Percentiles rank a stretch among this genome's conserved stretches.
Conservation (phyloP, 2,888 invertebrate genomes). For the Boloria selene region DNA sequence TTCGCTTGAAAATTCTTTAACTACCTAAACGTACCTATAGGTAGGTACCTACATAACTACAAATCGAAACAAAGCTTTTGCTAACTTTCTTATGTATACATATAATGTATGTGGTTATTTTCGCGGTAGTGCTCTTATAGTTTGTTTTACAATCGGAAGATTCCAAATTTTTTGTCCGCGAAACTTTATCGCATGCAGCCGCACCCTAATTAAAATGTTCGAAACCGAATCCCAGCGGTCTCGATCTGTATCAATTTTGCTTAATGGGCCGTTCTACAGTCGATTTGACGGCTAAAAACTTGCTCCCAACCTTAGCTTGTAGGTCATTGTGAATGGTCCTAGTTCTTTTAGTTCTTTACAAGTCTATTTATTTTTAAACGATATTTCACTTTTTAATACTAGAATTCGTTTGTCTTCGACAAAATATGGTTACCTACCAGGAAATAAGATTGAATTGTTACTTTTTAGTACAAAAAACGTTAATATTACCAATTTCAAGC, state of each 20-base stretch:
- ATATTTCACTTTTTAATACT: no score
- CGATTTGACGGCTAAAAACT: slow-evolving; percentile 46
- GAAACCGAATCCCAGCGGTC: slow-evolving; percentile 64
- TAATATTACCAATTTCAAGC: slow-evolving; percentile 18
- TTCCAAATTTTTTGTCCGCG: slow-evolving; percentile 43
- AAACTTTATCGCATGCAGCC: slow-evolving; percentile 56
- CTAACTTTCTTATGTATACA: slow-evolving; percentile 5
- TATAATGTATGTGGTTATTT: background rate
- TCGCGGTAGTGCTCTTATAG: slow-evolving; percentile 1
- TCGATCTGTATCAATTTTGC: slow-evolving; percentile 76
- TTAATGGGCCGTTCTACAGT: slow-evolving; percentile 71
- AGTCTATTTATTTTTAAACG: background rate
- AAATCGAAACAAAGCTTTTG: slow-evolving; percentile 3
- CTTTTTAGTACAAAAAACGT: background rate
- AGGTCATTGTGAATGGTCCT: slow-evolving; percentile 33
- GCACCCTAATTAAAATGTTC: slow-evolving; percentile 77
- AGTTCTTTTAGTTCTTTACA: slow-evolving; percentile 17
- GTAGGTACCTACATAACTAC: no score
- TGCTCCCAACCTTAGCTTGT: slow-evolving; percentile 36
- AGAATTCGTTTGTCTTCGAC: no score
- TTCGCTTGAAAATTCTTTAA: background rate
- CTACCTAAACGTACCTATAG: no score
- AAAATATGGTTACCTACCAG: no score
- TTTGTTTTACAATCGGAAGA: slow-evolving; percentile 27
- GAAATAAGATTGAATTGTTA: no score